A percentile compares a stretch with the other conserved stretches of the same genome.
These are phyloP conservation scores for Garrulus glandarius DNA, from an alignment of 2,797 vertebrate species.

Conservation along the genomic window DNA sequence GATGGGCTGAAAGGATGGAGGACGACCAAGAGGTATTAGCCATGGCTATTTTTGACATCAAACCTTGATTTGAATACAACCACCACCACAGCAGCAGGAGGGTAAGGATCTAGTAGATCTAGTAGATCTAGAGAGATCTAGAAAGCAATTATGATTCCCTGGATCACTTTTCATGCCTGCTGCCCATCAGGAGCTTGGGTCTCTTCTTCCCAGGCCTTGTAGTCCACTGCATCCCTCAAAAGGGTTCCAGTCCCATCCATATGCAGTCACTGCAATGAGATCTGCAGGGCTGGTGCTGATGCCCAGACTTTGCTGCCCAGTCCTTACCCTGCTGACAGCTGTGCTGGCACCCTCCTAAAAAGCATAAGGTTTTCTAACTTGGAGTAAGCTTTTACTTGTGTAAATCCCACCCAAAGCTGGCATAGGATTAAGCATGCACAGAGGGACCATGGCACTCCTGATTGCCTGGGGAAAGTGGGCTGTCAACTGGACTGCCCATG, in stretches of 20 bases:
- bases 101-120: background rate
- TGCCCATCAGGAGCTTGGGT: rapidly evolving
- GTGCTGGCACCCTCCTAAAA: background rate
- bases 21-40: background rate
- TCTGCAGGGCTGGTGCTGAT: background rate
- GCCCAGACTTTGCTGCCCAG: background rate
- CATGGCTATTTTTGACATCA: background rate
- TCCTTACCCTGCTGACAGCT: background rate
- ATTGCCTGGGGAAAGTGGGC: background rate
- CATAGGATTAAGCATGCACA: background rate
- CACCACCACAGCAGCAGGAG: background rate
- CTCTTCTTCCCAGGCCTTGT: background rate
- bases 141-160: background rate
- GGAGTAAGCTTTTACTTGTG: background rate
- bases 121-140: background rate
- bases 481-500: background rate
- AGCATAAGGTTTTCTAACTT: background rate
- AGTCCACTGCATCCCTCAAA: background rate
- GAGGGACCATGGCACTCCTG: background rate
- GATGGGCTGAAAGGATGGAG: background rate
- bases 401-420: background rate
- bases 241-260: background rate
- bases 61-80: background rate
- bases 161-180: rapidly evolving
- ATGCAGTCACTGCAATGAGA: background rate